phyloP scores from a whole-genome alignment of 2,113 vertebrate species.

The Telmatochromis sp. region DNA sequence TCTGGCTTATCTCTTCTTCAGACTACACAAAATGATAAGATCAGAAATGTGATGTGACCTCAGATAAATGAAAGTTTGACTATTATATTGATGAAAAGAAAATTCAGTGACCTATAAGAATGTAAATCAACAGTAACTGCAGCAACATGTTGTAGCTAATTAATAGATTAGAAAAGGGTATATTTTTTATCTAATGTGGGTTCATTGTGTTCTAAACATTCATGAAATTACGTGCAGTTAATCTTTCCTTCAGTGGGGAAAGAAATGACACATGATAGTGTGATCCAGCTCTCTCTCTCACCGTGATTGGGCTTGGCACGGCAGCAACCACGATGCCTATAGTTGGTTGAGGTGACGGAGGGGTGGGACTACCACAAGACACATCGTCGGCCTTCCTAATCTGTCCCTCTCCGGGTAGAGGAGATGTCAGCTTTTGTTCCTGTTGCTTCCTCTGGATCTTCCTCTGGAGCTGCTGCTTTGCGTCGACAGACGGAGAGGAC shows the following conservation, averaged over 20 bases:
- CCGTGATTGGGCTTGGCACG: conserved; percentile 91
- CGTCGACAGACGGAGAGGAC: conserved; percentile 85
- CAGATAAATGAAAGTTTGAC: background rate
- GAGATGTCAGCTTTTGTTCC: conserved; percentile 93
- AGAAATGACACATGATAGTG: background rate
- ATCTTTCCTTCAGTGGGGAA: background rate
- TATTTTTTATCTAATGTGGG: background rate
- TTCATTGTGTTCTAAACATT: background rate
- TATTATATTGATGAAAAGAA: background rate
- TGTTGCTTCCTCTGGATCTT: conserved; percentile 99
- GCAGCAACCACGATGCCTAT: conserved; percentile 89
- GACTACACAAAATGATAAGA: background rate
- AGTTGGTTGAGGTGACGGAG: conserved; percentile 88
- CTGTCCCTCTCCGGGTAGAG: conserved; percentile 81
- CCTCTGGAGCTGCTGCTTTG: conserved; percentile 96
- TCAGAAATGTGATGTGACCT: background rate
- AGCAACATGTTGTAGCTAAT: background rate
- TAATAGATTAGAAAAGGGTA: background rate
- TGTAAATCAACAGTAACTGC: background rate
- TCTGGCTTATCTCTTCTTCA: background rate
- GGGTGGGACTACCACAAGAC: conserved; percentile 78
- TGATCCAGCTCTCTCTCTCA: conserved; percentile 40
- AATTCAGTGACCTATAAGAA: background rate
- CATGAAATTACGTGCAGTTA: background rate
- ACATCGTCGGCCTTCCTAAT: conserved; percentile 70